phyloP scores from a whole-genome alignment of 2,797 vertebrate genomes.

The Streptopelia turtur region DNA sequence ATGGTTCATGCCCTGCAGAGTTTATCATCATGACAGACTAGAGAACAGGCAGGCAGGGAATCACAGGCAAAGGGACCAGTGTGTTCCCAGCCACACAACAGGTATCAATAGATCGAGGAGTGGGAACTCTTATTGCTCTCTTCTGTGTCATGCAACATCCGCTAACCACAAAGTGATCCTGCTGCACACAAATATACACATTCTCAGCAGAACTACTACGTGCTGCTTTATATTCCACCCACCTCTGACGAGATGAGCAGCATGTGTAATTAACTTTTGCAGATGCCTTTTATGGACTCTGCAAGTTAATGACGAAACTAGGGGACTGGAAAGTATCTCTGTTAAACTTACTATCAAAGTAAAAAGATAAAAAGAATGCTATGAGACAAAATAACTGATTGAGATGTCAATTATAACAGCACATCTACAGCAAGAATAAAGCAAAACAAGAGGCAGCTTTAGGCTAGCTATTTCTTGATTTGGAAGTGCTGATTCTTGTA shows the following conservation, averaged over 20 bases:
- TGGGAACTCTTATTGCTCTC: accelerated
- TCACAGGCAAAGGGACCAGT: background rate
- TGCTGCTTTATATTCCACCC: background rate
- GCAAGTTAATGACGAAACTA: background rate
- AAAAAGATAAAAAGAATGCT: background rate
- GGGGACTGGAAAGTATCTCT: background rate
- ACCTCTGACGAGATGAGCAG: background rate
- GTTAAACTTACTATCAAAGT: background rate
- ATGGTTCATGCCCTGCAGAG: background rate
- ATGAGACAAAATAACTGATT: background rate
- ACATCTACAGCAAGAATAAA: background rate
- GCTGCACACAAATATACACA: background rate
- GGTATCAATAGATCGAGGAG: background rate
- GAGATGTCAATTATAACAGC: background rate
- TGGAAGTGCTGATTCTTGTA: background rate
- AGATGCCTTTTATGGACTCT: background rate
- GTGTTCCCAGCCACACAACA: background rate
- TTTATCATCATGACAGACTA: background rate
- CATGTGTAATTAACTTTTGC: background rate
- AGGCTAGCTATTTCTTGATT: background rate
- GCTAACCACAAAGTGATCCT: background rate
- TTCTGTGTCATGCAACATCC: background rate
- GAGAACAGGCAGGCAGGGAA: background rate
- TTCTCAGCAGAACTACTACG: background rate
- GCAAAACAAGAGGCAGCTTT: background rate